These are phyloP conservation scores for Sarcophaga caerulescens DNA, from an alignment of 2,888 invertebrate genomes.

Conservation along the genomic window DNA sequence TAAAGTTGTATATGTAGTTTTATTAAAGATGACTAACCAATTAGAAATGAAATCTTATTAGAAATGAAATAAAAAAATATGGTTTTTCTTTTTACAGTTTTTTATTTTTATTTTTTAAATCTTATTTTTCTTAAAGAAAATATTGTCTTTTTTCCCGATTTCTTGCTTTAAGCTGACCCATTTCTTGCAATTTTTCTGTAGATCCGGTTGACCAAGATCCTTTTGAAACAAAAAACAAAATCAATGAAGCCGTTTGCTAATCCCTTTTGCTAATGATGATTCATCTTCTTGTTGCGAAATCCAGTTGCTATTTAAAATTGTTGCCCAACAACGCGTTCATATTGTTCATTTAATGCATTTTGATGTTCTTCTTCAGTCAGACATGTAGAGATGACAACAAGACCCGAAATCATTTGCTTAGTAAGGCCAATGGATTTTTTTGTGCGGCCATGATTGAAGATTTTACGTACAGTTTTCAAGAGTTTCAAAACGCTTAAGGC, in stretches of 20 bases:
- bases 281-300: conserved; percentile 4
- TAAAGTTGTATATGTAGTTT: no score
- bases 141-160: neutral
- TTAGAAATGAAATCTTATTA: no score
- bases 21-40: no score
- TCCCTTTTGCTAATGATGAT: conserved; percentile 14
- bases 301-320: neutral
- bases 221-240: neutral
- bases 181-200: neutral
- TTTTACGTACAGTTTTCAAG: conserved; percentile 63
- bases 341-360: conserved; percentile 68
- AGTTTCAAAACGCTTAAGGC: conserved; percentile 66
- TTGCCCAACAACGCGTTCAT: conserved; percentile 16
- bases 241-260: neutral
- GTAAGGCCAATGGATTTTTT: conserved; percentile 25
- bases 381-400: conserved; percentile 45
- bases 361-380: conserved; percentile 69
- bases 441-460: conserved; percentile 51
- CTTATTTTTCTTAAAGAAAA: neutral
- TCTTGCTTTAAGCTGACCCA: no score
- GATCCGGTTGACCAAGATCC: conserved; percentile 46
- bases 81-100: no score
- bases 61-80: no score
- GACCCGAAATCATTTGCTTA: conserved; percentile 39
- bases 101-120: neutral